phyloP scores from a whole-genome alignment of 2,888 invertebrate genomes.

The Cantharis flavilabris region DNA sequence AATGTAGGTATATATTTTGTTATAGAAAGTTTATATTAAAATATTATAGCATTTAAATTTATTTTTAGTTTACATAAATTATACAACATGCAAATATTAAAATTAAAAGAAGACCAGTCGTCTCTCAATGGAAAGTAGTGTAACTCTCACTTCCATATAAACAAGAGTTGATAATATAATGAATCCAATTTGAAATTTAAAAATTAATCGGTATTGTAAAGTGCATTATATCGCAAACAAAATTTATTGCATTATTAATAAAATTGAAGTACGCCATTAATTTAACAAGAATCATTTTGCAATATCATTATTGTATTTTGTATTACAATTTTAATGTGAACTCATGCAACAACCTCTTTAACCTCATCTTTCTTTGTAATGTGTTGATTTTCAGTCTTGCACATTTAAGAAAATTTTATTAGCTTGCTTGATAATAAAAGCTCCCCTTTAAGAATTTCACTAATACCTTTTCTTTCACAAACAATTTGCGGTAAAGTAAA shows the following conservation, averaged over 20 bases:
- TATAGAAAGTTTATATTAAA: neutral
- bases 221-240: neutral
- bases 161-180: neutral
- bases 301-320: neutral
- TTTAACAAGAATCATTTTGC: neutral
- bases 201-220: neutral
- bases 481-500: neutral
- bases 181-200: neutral
- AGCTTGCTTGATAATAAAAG: neutral
- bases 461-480: neutral
- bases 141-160: neutral
- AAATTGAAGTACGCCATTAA: neutral
- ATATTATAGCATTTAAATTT: slow-evolving; percentile 3
- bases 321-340: neutral
- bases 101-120: neutral
- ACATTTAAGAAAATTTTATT: neutral
- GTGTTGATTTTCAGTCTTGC: neutral
- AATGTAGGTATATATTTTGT: neutral
- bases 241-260: neutral
- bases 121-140: neutral
- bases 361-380: neutral
- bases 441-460: neutral
- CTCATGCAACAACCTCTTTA: neutral
- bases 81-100: slow-evolving; percentile 1
- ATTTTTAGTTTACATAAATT: neutral